Evolutionary conservation across 2,797 vertebrate genomes (phyloP).

Genomic region (Manis pentadactyla): DNA sequence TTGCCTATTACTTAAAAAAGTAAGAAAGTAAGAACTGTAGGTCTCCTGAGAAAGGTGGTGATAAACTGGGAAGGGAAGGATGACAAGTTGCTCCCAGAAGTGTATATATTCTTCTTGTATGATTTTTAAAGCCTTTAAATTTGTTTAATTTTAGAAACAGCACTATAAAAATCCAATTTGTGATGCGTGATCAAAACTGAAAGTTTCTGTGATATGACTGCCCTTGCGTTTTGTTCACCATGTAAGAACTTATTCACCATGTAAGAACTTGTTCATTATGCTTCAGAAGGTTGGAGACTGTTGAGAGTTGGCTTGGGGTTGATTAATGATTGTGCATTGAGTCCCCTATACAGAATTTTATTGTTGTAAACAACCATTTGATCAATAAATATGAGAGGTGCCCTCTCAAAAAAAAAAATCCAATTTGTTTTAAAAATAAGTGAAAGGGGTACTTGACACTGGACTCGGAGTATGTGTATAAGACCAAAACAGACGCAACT

Average conservation of each 20-base stretch:
- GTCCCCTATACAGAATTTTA: no score
- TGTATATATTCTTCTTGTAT: neutral
- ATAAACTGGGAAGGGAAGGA: neutral
- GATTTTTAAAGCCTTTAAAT: neutral
- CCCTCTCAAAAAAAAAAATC: neutral
- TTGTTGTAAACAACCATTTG: no score
- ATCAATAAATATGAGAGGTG: no score
- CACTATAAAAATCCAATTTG: neutral
- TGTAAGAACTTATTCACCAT: no score
- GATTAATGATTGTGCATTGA: no score
- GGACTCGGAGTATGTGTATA: neutral
- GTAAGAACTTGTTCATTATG: no score
- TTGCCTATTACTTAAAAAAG: neutral
- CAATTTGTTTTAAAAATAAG: neutral
- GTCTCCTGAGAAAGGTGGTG: neutral
- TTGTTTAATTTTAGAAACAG: constrained; percentile 28
- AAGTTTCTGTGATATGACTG: no score
- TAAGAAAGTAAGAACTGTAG: neutral
- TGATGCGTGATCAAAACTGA: no score
- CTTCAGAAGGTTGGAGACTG: no score
- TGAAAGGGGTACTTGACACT: neutral
- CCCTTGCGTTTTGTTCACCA: no score
- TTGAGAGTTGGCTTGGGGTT: no score
- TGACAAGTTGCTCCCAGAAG: neutral
- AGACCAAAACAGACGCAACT: neutral